Evolutionary conservation across 1,140 invertebrate genomes (phyloP).

Genomic region (Drosophila ironensis): DNA sequence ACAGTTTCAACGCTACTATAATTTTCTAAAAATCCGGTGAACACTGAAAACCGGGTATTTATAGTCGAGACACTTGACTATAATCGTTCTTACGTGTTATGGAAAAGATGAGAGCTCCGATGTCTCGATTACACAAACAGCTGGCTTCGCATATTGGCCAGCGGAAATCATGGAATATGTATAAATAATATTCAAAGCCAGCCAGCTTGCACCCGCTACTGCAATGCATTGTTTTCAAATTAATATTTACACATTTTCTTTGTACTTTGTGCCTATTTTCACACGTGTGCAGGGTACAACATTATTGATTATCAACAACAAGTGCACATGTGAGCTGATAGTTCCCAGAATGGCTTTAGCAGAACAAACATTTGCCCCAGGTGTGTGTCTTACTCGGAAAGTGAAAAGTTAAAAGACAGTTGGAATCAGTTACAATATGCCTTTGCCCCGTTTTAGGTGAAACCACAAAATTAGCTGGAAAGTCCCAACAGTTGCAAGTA

Average conservation of each 20-base stretch:
- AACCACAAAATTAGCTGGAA: neutral
- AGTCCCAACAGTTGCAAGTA: neutral
- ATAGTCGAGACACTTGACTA: too few relatives aligned
- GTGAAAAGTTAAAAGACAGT: neutral
- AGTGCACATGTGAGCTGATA: neutral
- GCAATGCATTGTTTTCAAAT: conserved; percentile 26
- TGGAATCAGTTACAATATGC: neutral
- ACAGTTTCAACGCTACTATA: too few relatives aligned
- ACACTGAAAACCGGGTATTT: too few relatives aligned
- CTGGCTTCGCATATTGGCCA: conserved; percentile 21
- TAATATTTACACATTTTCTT: conserved; percentile 13
- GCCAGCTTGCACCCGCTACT: neutral
- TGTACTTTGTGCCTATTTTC: conserved; percentile 8
- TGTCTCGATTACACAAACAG: conserved; percentile 4
- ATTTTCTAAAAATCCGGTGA: too few relatives aligned
- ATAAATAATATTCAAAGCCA: conserved; percentile 19
- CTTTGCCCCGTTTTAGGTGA: neutral
- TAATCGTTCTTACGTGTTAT: too few relatives aligned
- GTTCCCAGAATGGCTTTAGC: conserved; percentile 13
- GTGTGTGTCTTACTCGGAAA: conserved; percentile 5
- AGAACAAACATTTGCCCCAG: neutral
- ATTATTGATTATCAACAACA: conserved; percentile 14
- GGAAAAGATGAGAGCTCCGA: neutral
- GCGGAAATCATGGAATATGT: conserved; percentile 11
- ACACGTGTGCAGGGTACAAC: conserved; percentile 15